Conservation (phyloP, 2,888 invertebrate genomes). For the Drosophila percnosoma region DNA sequence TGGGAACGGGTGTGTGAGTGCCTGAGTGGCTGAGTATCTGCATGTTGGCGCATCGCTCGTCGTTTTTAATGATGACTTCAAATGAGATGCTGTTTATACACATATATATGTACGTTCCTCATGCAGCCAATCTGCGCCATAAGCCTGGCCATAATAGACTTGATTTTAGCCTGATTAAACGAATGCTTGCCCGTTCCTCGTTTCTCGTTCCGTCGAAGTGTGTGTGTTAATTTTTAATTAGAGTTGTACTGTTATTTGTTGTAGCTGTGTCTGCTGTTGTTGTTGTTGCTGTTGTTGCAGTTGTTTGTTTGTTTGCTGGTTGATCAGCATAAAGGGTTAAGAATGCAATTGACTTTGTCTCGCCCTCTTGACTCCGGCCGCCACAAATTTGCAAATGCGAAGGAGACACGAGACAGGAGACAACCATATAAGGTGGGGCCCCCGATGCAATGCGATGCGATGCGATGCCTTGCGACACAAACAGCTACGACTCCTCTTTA, state of each 20-base stretch:
- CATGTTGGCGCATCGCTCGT: slow-evolving; percentile 64
- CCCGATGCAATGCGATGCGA: slow-evolving; percentile 22
- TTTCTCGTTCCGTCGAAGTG: slow-evolving; percentile 21
- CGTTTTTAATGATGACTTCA: slow-evolving; percentile 81
- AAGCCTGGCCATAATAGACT: slow-evolving; percentile 75
- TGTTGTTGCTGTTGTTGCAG: slow-evolving; percentile 26
- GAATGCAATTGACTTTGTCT: slow-evolving; percentile 79
- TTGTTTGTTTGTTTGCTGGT: slow-evolving; percentile 32
- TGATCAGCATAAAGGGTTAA: slow-evolving; percentile 75
- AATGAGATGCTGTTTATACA: slow-evolving; percentile 71
- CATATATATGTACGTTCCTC: slow-evolving; percentile 20
- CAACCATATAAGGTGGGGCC: slow-evolving; percentile 73
- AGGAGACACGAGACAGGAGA: slow-evolving; percentile 45
- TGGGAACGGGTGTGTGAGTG: slow-evolving; percentile 5
- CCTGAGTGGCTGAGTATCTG: slow-evolving; percentile 41
- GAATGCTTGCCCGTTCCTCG: slow-evolving; percentile 35
- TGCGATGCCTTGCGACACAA: slow-evolving; percentile 30
- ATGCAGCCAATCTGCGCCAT: slow-evolving; percentile 59
- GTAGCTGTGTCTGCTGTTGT: slow-evolving; percentile 44
- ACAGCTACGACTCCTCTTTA: slow-evolving; percentile 71
- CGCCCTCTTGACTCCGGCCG: slow-evolving; percentile 73
- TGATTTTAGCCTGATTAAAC: slow-evolving; percentile 76
- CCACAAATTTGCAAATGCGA: slow-evolving; percentile 74
- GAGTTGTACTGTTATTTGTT: slow-evolving; percentile 78
- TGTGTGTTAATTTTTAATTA: slow-evolving; percentile 77